Evolutionary conservation across 2,113 vertebrate genomes (phyloP).

Genomic region (Narcine bancroftii): DNA sequence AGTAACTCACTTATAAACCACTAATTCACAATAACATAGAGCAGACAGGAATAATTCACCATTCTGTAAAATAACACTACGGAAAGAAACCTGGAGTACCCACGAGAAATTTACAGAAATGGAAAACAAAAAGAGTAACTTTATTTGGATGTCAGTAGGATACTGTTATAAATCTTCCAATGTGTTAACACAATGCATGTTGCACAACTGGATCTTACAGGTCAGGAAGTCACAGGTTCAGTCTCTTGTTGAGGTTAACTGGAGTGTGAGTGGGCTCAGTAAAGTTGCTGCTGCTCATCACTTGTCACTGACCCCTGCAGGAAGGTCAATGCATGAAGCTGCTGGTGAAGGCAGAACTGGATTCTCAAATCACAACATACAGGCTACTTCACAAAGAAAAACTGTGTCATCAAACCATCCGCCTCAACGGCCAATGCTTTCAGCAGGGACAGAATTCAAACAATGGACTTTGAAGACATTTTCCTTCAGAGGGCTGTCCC

Average conservation of each 20-base stretch:
- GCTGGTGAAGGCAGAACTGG: background rate
- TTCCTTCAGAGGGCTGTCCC: background rate
- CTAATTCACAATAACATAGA: background rate
- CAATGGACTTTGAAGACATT: background rate
- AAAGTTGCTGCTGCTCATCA: background rate
- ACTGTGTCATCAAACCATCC: background rate
- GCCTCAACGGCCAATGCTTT: background rate
- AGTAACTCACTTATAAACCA: background rate
- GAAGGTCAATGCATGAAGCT: background rate
- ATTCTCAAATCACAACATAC: background rate
- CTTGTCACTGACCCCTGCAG: constrained; percentile 23
- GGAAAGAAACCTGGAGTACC: background rate
- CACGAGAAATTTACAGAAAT: background rate
- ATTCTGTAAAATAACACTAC: background rate
- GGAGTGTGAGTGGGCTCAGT: background rate
- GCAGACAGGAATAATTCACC: background rate
- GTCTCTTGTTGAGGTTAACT: background rate
- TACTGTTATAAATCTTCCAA: background rate
- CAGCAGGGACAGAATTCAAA: background rate
- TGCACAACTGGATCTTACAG: background rate
- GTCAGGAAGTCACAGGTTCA: background rate
- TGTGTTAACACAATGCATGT: background rate
- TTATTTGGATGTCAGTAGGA: background rate
- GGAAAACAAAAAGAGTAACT: background rate
- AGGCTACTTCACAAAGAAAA: background rate